Evolutionary conservation across 2,888 invertebrate species (phyloP).

Genomic region (Caenorhabditis afra): DNA sequence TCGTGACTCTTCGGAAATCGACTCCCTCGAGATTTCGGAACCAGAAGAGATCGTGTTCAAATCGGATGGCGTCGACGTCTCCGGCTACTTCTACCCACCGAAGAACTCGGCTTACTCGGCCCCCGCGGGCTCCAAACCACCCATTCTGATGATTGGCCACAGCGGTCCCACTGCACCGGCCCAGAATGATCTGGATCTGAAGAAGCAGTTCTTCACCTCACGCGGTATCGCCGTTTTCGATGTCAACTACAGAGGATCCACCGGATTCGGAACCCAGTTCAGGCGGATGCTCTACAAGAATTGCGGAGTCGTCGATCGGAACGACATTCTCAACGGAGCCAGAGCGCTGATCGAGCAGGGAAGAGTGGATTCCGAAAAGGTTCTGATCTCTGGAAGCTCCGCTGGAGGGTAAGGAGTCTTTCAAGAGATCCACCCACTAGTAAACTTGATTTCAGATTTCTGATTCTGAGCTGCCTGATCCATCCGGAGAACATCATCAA

Average conservation of each 20-base stretch:
- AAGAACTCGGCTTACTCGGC: constrained; percentile 80
- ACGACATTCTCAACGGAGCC: constrained; percentile 81
- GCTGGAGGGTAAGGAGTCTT: constrained; percentile 63
- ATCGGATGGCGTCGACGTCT: constrained; percentile 63
- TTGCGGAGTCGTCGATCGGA: constrained; percentile 82
- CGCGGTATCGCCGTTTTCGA: constrained; percentile 82
- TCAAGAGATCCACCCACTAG: neutral
- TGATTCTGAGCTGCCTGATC: constrained; percentile 69
- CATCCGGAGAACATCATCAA: constrained; percentile 80
- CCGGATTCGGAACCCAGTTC: constrained; percentile 81
- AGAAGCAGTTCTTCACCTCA: constrained; percentile 79
- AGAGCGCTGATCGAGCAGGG: constrained; percentile 76
- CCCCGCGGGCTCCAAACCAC: constrained; percentile 79
- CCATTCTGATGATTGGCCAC: constrained; percentile 81
- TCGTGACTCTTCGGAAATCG: constrained; percentile 59
- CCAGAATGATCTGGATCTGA: constrained; percentile 78
- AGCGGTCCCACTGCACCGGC: constrained; percentile 82
- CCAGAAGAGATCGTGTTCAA: constrained; percentile 80
- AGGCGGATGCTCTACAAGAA: constrained; percentile 76
- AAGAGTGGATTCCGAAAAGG: constrained; percentile 79
- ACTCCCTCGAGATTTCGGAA: constrained; percentile 79
- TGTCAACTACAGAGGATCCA: constrained; percentile 82
- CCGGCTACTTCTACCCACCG: constrained; percentile 80
- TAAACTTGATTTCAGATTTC: constrained; percentile 63
- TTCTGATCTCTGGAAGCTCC: constrained; percentile 82